These are phyloP conservation scores for Molorchus minor DNA, from an alignment of 2,888 invertebrate species.

Conservation along the genomic window DNA sequence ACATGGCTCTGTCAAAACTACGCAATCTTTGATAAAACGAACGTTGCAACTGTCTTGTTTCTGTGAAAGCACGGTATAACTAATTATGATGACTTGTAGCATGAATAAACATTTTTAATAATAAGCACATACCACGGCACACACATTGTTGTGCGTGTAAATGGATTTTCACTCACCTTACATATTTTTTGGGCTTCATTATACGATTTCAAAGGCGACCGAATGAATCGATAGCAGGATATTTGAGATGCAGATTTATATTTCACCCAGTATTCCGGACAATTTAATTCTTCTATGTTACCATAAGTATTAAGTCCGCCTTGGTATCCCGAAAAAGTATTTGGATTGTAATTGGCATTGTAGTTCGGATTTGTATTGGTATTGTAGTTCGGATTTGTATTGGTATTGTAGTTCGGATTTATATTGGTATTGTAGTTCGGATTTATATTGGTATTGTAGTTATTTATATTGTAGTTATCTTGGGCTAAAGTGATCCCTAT, in stretches of 20 bases:
- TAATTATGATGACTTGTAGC: not conserved
- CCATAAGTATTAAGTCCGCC: conserved; percentile 44
- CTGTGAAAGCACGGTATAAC: not conserved
- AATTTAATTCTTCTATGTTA: conserved; percentile 63
- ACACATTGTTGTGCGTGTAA: not conserved
- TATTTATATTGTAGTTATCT: conserved; percentile 33
- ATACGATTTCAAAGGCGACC: conserved; percentile 82
- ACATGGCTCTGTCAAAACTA: not conserved
- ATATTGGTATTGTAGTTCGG: conserved; percentile 33
- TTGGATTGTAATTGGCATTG: conserved; percentile 37
- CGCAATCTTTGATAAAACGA: not conserved
- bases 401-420: conserved; percentile 35
- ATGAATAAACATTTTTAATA: not conserved
- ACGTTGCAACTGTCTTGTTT: not conserved
- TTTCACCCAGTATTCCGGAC: conserved; percentile 89
- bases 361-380: conserved; percentile 31
- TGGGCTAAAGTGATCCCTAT: conserved; percentile 36
- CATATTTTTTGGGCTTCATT: conserved; percentile 86
- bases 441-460: conserved; percentile 25
- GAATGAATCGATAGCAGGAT: conserved; percentile 89
- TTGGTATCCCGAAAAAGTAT: conserved; percentile 31
- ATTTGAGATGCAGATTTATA: too few relatives aligned
- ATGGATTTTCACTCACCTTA: conserved; percentile 58
- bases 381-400: conserved; percentile 35
- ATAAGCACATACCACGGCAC: not conserved